These are phyloP conservation scores for Pseudocheirus occidentalis DNA, from an alignment of 2,797 vertebrate species.

Conservation along the genomic window DNA sequence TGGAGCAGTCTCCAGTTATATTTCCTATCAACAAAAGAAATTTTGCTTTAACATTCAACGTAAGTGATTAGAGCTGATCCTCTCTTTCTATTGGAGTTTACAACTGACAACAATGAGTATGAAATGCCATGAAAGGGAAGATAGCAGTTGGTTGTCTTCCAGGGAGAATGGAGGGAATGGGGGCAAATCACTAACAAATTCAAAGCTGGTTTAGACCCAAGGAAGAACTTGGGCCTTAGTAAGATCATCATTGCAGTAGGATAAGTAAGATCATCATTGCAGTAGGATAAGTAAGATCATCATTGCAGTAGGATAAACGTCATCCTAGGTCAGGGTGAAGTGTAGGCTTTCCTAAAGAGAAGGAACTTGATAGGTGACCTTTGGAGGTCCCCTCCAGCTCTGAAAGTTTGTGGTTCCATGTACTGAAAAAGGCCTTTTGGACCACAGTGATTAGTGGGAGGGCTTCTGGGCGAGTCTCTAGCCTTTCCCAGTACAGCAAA, in stretches of 20 bases:
- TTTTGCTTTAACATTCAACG: constrained; percentile 96
- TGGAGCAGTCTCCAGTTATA: constrained; percentile 93
- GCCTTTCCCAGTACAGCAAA: too few relatives aligned
- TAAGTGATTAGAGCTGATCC: constrained; percentile 81
- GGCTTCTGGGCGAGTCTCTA: too few relatives aligned
- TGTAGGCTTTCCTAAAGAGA: neutral
- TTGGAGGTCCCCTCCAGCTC: neutral
- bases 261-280: too few relatives aligned
- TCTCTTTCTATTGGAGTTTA: neutral
- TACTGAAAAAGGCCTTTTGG: neutral
- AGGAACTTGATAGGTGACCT: neutral
- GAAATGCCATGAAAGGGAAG: neutral
- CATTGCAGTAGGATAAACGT: neutral
- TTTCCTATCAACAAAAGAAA: constrained; percentile 99
- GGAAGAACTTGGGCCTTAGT: neutral
- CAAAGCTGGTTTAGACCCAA: neutral
- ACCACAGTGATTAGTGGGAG: neutral
- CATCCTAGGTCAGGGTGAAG: neutral
- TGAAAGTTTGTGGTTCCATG: neutral
- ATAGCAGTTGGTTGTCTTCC: neutral
- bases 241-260: neutral
- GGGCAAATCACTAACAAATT: neutral
- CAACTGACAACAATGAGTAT: neutral
- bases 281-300: too few relatives aligned
- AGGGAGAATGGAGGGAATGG: neutral